Evolutionary conservation across 2,797 vertebrate genomes (phyloP).

Genomic region (Rhabdophis nuchalis): DNA sequence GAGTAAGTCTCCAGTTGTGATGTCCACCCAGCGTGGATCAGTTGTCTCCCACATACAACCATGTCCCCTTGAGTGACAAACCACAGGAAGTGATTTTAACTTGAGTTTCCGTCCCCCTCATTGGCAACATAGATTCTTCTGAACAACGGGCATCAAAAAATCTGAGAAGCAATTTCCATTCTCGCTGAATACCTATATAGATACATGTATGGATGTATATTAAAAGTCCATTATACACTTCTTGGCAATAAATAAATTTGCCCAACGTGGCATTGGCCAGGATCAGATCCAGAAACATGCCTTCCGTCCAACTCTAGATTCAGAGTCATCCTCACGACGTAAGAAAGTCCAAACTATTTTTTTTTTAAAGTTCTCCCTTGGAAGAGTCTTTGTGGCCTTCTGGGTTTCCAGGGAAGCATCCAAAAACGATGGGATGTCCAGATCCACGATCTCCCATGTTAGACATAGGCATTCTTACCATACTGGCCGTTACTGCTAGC

Average conservation of each 20-base stretch:
- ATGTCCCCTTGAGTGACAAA: not conserved
- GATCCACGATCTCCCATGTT: not conserved
- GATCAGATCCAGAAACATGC: not conserved
- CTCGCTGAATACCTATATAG: not conserved
- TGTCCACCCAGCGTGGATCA: not conserved
- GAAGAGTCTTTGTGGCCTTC: not conserved
- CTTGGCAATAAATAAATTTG: not conserved
- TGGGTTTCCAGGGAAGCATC: not conserved
- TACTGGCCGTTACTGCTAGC: constrained; percentile 59
- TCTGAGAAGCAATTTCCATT: not conserved
- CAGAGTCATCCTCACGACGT: not conserved
- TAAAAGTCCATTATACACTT: not conserved
- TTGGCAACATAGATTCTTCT: not conserved
- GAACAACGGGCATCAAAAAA: not conserved
- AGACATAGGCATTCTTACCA: constrained; percentile 67
- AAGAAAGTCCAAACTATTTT: not conserved
- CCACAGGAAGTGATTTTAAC: not conserved
- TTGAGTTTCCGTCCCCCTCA: not conserved
- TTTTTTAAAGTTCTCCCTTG: not conserved
- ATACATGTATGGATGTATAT: not conserved
- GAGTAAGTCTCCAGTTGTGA: not conserved
- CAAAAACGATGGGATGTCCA: not conserved
- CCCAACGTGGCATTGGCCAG: not conserved
- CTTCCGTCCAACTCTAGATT: not conserved
- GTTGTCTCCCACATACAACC: not conserved